Evolutionary conservation across 2,113 vertebrate genomes (phyloP), one percentile per base, ranked within the genome.

Genomic region (Nanorana parkeri): DNA sequence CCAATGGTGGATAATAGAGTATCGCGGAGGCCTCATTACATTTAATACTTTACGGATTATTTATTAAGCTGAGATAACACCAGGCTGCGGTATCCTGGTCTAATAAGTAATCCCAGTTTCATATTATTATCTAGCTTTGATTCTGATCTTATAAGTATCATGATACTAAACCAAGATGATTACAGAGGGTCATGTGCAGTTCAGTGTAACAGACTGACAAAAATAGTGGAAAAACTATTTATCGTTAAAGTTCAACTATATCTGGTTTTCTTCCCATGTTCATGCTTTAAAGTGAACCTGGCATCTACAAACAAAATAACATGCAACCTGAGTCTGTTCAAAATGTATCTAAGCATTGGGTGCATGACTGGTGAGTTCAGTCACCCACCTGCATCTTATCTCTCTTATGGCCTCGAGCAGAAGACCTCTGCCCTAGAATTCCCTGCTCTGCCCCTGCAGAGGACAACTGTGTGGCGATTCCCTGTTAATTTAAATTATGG

Each of bases 101-200:
- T 56, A 79, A 79, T 79, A 21, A 68, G 56, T 79, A 67, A 79
- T 79, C 77, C 52, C 20, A 10, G 65, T 21, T 68, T 47, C 52
- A 68, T 79, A 79, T 68, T 68, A 79, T 68, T 68, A 68, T 55
- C 64, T 17, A 29, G 41, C 51, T 79, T 68, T 36, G 54, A 68
- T 68, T 56, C n/a, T 17, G 52, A 68, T 78, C 65, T 68, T 41
- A 56, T 19, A 36, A 23, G 17, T 28, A 68, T 29, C 15, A 75
- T n/a, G 64, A 56, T 5, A 56, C 61, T 54, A 56, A 55, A 68
- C 52, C 29, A 28, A 55, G n/a, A 67, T 28, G 41, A 68, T 68
- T 79, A 21, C 26, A 56, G 23, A 15, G n/a, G 77, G 26, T 68
- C 64, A 68, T 6, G 1, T 55, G 11, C 47, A 67, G 64, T 23